Evolutionary conservation across 2,888 invertebrate species (phyloP).

Genomic region (Scaptomyza parva): DNA sequence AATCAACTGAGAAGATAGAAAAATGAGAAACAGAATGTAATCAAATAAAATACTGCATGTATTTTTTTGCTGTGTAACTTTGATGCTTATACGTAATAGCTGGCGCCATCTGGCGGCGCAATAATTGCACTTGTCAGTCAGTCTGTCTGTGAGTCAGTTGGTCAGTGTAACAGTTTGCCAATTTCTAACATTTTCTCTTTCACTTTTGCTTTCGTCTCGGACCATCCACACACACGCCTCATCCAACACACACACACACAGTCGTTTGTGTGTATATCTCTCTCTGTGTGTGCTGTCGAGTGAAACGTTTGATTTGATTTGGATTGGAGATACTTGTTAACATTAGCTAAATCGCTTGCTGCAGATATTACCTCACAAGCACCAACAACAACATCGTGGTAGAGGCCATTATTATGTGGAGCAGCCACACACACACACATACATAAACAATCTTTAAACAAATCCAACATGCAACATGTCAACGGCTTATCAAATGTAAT

Average conservation of each 20-base stretch:
- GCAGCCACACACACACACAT: constrained; percentile 8
- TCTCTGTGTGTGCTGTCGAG: constrained; percentile 48
- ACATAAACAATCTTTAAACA: constrained; percentile 20
- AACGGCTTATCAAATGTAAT: constrained; percentile 65
- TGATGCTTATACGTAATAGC: constrained; percentile 41
- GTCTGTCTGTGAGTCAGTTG: constrained; percentile 42
- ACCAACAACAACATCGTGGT: background rate
- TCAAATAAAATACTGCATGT: background rate
- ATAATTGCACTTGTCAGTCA: constrained; percentile 37
- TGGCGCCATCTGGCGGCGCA: constrained; percentile 23
- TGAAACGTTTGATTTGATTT: constrained; percentile 71
- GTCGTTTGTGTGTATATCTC: constrained; percentile 4
- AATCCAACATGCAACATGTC: constrained; percentile 66
- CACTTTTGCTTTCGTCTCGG: constrained; percentile 42
- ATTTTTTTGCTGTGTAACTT: background rate
- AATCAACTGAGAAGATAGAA: constrained; percentile 73
- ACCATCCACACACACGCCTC: constrained; percentile 29
- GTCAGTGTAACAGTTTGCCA: constrained; percentile 20
- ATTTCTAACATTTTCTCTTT: constrained; percentile 43
- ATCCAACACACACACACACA: background rate
- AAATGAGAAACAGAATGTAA: background rate
- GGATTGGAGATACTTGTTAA: constrained; percentile 50
- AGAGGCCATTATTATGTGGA: constrained; percentile 62
- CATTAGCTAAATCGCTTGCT: constrained; percentile 28
- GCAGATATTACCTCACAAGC: constrained; percentile 65